phyloP scores from a whole-genome alignment of 1,140 invertebrate species.

The Mamestra configurata region DNA sequence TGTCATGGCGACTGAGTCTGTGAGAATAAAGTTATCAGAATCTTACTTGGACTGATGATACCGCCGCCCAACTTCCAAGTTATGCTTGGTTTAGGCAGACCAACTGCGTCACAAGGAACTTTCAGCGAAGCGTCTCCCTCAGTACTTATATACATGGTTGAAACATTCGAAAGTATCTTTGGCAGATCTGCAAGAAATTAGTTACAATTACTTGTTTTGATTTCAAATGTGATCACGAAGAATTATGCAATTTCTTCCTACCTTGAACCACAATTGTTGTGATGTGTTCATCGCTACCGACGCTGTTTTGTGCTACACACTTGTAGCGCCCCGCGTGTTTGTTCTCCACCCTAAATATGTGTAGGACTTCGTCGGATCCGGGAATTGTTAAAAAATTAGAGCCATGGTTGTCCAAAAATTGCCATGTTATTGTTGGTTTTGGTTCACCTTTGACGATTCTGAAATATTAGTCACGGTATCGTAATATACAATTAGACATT shows the following conservation, averaged over 20 bases:
- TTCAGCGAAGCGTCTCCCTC: not conserved
- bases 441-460: slow-evolving; percentile 21
- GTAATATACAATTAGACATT: not conserved
- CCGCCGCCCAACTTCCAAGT: not conserved
- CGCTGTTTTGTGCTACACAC: not conserved
- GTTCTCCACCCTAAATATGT: not conserved
- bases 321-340: slow-evolving; percentile 27
- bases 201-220: too few relatives aligned
- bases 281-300: slow-evolving; percentile 14
- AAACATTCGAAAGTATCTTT: not conserved
- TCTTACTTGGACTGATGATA: slow-evolving; percentile 28
- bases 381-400: not conserved
- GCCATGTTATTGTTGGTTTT: slow-evolving; percentile 35
- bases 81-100: not conserved
- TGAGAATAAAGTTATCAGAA: too few relatives aligned
- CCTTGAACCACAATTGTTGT: slow-evolving; percentile 30
- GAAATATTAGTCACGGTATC: not conserved
- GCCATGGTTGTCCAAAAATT: not conserved
- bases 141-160: not conserved
- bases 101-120: not conserved
- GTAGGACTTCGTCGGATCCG: not conserved
- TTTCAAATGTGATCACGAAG: too few relatives aligned
- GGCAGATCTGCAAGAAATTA: not conserved
- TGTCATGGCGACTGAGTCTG: too few relatives aligned
- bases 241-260: not conserved